Conservation (phyloP, 2,113 vertebrate species). For the Anguilla rostrata region DNA sequence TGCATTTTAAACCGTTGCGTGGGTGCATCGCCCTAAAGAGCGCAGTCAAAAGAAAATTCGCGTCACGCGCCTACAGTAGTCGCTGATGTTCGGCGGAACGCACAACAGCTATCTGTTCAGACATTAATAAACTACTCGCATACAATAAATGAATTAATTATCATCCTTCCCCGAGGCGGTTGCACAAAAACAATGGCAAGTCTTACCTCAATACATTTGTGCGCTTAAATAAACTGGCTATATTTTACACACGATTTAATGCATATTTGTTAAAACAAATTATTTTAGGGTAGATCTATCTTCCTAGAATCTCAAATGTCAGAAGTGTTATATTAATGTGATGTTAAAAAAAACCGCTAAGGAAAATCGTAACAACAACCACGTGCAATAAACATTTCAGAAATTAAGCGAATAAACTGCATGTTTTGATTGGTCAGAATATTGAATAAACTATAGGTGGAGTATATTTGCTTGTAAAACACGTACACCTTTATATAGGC, state of each 20-base stretch:
- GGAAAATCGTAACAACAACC: neutral
- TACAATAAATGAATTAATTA: neutral
- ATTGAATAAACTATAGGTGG: neutral
- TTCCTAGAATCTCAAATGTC: neutral
- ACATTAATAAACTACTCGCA: neutral
- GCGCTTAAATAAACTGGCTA: neutral
- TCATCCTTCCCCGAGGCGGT: neutral
- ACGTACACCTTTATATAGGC: neutral
- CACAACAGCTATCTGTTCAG: neutral
- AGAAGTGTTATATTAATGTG: neutral
- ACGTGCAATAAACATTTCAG: neutral
- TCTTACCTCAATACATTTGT: neutral
- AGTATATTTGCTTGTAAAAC: neutral
- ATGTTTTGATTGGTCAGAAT: neutral
- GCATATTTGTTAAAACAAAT: neutral
- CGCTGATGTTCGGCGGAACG: neutral
- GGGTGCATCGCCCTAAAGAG: neutral
- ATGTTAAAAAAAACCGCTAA: neutral
- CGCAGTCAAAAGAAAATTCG: neutral
- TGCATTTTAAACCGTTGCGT: neutral
- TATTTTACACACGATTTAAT: neutral
- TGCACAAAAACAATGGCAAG: neutral
- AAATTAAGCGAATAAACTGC: neutral
- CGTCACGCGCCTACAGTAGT: neutral
- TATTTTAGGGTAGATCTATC: neutral